Evolutionary conservation across 2,113 vertebrate genomes (phyloP).

Genomic region (Tetraodon nigroviridis): DNA sequence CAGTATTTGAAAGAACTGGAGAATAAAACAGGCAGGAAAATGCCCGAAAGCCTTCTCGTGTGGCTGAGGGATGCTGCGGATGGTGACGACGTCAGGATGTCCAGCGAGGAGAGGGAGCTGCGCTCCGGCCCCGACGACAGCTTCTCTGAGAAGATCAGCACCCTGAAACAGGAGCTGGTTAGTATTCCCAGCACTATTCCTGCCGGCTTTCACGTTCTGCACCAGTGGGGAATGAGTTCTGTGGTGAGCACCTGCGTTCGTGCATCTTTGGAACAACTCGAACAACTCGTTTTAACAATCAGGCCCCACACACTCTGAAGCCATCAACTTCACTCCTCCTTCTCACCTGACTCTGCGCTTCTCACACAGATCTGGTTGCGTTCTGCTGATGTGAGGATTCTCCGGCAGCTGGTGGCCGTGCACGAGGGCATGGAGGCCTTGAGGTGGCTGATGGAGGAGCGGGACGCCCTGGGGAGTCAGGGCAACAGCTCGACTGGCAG

Average conservation of each 20-base stretch:
- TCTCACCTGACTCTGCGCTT: not conserved
- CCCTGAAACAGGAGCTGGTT: constrained; percentile 83
- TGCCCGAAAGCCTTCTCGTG: constrained; percentile 77
- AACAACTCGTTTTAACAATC: constrained; percentile 34
- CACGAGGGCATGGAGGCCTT: constrained; percentile 88
- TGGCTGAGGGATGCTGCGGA: constrained; percentile 70
- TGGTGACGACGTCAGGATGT: constrained; percentile 40
- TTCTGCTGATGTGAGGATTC: constrained; percentile 82
- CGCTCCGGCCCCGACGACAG: constrained; percentile 6
- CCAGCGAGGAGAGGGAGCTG: constrained; percentile 22
- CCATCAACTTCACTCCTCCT: not conserved
- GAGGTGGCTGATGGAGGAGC: constrained; percentile 85
- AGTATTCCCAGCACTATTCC: constrained; percentile 18
- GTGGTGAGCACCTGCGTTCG: not conserved
- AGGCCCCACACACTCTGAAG: too few species aligned
- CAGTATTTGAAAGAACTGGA: constrained; percentile 80
- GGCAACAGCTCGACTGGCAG: constrained; percentile 86
- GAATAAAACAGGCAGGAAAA: constrained; percentile 78
- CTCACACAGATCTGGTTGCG: constrained; percentile 70
- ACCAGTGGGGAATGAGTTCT: not conserved
- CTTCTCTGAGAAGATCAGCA: constrained; percentile 76
- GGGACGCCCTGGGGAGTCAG: constrained; percentile 70
- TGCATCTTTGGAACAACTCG: constrained; percentile 17
- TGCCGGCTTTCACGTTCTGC: not conserved
- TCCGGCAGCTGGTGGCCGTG: constrained; percentile 83